These are phyloP conservation scores for Epinephelus cyanopodus DNA, from an alignment of 2,113 vertebrate species.

Conservation along the genomic window DNA sequence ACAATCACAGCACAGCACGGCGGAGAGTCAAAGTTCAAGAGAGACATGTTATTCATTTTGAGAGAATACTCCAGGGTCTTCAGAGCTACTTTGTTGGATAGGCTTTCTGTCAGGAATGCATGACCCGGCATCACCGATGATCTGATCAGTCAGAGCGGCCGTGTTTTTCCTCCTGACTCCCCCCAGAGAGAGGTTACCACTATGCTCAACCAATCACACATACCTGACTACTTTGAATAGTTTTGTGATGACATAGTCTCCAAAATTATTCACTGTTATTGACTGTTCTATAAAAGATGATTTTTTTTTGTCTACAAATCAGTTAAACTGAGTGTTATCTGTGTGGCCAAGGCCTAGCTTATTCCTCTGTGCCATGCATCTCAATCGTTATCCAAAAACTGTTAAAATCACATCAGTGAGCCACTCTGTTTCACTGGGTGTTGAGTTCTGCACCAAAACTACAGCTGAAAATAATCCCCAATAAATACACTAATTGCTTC, in stretches of 20 bases:
- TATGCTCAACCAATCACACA: slow-evolving; percentile 16
- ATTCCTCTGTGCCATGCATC: neutral
- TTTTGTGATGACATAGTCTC: neutral
- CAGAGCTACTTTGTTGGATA: slow-evolving; percentile 33
- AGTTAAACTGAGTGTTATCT: neutral
- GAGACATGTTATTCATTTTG: slow-evolving; percentile 76
- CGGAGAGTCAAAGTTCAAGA: slow-evolving; percentile 77
- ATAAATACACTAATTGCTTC: neutral
- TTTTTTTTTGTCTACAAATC: neutral
- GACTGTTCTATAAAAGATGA: neutral
- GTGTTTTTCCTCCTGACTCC: slow-evolving; percentile 50
- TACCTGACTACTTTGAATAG: neutral
- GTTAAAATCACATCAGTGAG: neutral
- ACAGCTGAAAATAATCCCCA: neutral
- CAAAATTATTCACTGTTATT: neutral
- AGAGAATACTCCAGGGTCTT: slow-evolving; percentile 62
- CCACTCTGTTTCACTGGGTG: neutral
- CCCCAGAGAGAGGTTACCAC: slow-evolving; percentile 21
- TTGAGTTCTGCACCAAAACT: neutral
- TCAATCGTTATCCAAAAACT: neutral
- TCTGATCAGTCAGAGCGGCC: slow-evolving; percentile 13
- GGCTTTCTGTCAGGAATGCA: slow-evolving; percentile 35
- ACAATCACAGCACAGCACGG: slow-evolving; percentile 69
- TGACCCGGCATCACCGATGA: slow-evolving; percentile 42
- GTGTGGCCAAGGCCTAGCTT: neutral